Evolutionary conservation across 2,113 vertebrate species (phyloP).

Genomic region (Desmodus rotundus): DNA sequence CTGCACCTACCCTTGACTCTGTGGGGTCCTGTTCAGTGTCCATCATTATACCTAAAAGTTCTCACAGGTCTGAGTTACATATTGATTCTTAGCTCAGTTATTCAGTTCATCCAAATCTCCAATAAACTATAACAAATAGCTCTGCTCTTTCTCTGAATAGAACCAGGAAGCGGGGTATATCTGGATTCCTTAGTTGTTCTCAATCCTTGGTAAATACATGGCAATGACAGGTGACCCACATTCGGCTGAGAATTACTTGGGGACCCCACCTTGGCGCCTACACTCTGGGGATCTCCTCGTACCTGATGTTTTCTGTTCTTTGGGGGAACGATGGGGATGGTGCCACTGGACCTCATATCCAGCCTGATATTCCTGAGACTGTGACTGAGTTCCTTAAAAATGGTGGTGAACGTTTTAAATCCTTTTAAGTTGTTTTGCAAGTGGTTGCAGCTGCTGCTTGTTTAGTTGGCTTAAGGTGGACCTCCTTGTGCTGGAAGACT

Average conservation of each 20-base stretch:
- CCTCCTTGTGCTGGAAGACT: neutral
- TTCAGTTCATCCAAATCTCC: neutral
- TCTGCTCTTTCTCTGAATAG: neutral
- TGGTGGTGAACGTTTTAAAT: neutral
- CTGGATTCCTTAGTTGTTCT: neutral
- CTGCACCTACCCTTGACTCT: no score
- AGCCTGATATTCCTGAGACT: neutral
- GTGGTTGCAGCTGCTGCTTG: neutral
- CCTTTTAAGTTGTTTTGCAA: neutral
- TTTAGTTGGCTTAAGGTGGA: neutral
- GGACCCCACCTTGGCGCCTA: neutral
- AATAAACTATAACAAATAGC: neutral
- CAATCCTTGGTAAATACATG: neutral
- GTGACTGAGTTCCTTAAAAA: neutral
- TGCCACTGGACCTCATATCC: no score
- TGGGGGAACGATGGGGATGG: rapidly evolving
- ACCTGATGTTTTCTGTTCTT: neutral
- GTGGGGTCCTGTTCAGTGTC: neutral
- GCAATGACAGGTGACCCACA: neutral
- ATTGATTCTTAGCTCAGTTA: neutral
- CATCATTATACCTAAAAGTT: neutral
- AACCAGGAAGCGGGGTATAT: neutral
- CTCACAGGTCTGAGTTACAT: neutral
- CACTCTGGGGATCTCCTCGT: neutral
- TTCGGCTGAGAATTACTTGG: neutral